Base-by-base conservation (phyloP, 1,140 invertebrate genomes). In the Maniola jurtina region DNA sequence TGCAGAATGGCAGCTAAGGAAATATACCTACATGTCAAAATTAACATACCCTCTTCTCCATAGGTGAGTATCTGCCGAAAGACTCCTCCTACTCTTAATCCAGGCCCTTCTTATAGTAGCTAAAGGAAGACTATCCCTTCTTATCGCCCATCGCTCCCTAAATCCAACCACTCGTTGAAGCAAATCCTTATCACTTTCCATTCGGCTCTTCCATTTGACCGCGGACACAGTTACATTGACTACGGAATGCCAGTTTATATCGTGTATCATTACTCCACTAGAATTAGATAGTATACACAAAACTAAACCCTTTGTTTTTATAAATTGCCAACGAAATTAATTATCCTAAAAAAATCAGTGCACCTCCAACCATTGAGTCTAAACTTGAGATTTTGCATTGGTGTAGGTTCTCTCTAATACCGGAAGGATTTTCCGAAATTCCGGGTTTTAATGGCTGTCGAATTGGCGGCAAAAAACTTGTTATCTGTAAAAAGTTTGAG, bases 121-220 rank as follows among this genome's bases (percentile, higher is more conserved):
- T 56, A 90, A 56, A 7, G 87, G 86, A 5, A 88, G 70, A 63
- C 87, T 89, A 34, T 88, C 87, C 7, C 86, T 66, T 35, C 87
- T 73, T 7, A 86, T 56, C 15, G 71, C 66, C 77, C 80, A 88
- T 45, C 38, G 61, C 5, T 64, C 35, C 16, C 38, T 69, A 9
- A 40, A 47, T 9, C 47, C 34, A 0, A 55, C 15, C 15, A 61
- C 13, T 2, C 47, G 61, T 54, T 61, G 58, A 50, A 70, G 66
- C 62, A 59, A 61, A 33, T 56, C 62, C 42, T 13, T 50, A 40
- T 65, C 67, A 36, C 52, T 56, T 48, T 61, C 50, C 67, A 64
- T 69, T 34, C 54, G 61, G 7, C 38, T 33, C 13, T 64, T 69
- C 67, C 61, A 69, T 69, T 64, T 69, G 15, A 38, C n/a, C 0